These are phyloP conservation scores for Scaptomyza flava DNA, from an alignment of 2,888 invertebrate species.

Conservation along the genomic window DNA sequence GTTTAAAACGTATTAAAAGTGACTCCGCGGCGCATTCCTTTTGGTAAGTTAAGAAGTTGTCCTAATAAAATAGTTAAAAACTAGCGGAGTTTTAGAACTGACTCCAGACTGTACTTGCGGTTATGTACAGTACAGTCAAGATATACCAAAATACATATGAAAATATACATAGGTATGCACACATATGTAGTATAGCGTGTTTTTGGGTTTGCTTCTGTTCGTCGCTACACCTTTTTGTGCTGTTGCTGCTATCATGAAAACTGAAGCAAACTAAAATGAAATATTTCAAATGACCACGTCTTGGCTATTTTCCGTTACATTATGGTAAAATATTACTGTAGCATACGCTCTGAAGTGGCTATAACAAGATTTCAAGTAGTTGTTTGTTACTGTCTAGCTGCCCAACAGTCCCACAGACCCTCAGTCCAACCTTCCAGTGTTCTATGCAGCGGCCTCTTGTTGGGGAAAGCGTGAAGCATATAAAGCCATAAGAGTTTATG, in stretches of 20 bases:
- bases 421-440: conserved; percentile 45
- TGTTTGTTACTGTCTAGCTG: conserved; percentile 15
- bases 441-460: conserved; percentile 58
- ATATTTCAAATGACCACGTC: conserved; percentile 80
- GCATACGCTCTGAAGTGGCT: conserved; percentile 48
- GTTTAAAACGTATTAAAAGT: no score
- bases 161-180: no score
- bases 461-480: conserved; percentile 81
- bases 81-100: no score
- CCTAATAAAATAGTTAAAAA: no score
- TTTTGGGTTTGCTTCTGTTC: background rate
- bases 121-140: no score
- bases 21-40: no score
- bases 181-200: background rate
- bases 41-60: no score
- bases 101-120: no score
- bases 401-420: conserved; percentile 10
- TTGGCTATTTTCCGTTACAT: conserved; percentile 81
- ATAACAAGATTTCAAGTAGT: conserved; percentile 56
- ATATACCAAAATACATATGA: no score
- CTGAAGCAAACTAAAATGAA: conserved; percentile 56
- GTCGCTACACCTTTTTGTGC: background rate
- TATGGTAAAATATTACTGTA: conserved; percentile 74
- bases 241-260: no score
- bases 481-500: conserved; percentile 79